phyloP scores from a whole-genome alignment of 2,113 vertebrate genomes.

The Agapornis roseicollis region DNA sequence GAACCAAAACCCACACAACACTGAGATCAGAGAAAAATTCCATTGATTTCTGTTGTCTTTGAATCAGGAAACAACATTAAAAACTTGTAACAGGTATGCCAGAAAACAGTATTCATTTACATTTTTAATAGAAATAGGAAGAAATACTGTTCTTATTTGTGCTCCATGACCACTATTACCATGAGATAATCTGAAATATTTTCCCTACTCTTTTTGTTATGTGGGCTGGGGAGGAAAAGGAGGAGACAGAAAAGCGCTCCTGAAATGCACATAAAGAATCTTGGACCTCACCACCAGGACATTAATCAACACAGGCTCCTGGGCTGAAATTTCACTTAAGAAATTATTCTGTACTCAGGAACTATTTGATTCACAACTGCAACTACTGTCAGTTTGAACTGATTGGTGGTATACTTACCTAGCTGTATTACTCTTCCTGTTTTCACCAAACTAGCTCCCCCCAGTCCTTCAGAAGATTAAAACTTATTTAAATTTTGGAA shows the following conservation, averaged over 20 bases:
- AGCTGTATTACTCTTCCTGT: not conserved
- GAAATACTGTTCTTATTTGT: not conserved
- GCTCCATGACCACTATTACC: not conserved
- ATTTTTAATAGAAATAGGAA: not conserved
- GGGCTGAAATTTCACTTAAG: not conserved
- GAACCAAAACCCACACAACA: fast-evolving
- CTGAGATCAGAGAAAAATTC: not conserved
- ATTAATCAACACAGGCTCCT: not conserved
- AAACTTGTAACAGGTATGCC: not conserved
- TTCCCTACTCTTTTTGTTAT: not conserved
- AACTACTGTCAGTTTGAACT: not conserved
- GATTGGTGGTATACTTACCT: not conserved
- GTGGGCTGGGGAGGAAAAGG: not conserved
- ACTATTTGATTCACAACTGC: not conserved
- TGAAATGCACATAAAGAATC: not conserved
- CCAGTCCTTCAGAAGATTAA: not conserved
- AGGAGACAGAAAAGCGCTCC: not conserved
- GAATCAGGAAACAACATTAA: not conserved
- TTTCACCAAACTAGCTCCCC: not conserved
- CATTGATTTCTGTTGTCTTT: not conserved
- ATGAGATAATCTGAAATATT: not conserved
- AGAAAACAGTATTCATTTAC: not conserved
- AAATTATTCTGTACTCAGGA: not conserved
- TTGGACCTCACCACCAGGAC: not conserved
- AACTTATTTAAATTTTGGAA: not conserved